A percentile compares a stretch with the other conserved stretches of the same genome.
Conservation (phyloP, 2,888 invertebrate genomes). For the Galerucella nymphaeae region DNA sequence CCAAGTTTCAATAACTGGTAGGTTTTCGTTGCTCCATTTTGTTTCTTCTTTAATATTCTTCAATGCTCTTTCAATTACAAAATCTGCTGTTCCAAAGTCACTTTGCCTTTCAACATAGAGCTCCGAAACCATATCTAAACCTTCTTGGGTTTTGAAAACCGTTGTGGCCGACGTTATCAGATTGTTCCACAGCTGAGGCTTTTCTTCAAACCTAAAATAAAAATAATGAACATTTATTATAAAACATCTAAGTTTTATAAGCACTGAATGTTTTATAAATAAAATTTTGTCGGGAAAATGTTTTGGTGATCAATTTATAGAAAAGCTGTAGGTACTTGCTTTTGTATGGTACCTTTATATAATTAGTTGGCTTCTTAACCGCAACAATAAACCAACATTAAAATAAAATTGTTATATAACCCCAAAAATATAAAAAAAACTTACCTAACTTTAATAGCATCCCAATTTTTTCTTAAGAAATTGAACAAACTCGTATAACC, state of each 20-base stretch:
- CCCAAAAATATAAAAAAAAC: constrained; percentile 37
- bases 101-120: constrained; percentile 73
- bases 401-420: too few relatives aligned
- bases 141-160: constrained; percentile 80
- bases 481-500: constrained; percentile 80
- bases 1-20: constrained; percentile 81
- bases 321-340: too few relatives aligned
- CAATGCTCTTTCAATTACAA: constrained; percentile 78
- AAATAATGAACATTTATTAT: too few relatives aligned
- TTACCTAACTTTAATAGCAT: constrained; percentile 74
- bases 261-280: too few relatives aligned
- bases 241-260: too few relatives aligned
- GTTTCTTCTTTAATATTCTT: constrained; percentile 80
- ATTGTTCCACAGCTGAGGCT: constrained; percentile 81
- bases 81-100: constrained; percentile 79
- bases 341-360: too few relatives aligned
- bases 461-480: constrained; percentile 79
- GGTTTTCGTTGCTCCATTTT: constrained; percentile 80
- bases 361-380: too few relatives aligned
- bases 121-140: constrained; percentile 75
- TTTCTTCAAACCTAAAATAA: constrained; percentile 71
- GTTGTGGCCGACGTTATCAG: constrained; percentile 80
- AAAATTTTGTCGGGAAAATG: too few relatives aligned
- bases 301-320: too few relatives aligned
- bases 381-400: too few relatives aligned